Conservation (phyloP, 2,797 vertebrate species). For the Geotrypetes seraphini region DNA sequence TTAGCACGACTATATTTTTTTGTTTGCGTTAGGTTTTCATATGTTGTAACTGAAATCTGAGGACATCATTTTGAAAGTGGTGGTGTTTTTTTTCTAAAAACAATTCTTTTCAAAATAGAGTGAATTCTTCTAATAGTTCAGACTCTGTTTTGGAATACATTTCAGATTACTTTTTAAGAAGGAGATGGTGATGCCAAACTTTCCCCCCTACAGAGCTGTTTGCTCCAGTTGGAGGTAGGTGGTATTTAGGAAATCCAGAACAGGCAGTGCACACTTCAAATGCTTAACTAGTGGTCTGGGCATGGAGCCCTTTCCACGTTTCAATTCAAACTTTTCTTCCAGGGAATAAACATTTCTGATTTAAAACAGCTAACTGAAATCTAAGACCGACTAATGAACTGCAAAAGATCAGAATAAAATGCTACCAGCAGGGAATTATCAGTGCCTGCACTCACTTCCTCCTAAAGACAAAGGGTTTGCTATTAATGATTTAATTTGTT, state of each 20-base stretch:
- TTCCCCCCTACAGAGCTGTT: not conserved
- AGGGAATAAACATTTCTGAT: conserved; percentile 44
- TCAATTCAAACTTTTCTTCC: conserved; percentile 16
- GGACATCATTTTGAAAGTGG: no score
- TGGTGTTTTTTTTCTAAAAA: no score
- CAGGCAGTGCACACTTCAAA: conserved; percentile 2
- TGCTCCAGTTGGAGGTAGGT: not conserved
- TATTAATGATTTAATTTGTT: no score
- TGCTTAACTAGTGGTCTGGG: no score
- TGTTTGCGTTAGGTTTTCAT: no score
- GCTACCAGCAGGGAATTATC: not conserved
- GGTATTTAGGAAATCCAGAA: not conserved
- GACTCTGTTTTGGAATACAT: no score
- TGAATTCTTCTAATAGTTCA: no score
- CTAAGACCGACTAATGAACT: conserved; percentile 21
- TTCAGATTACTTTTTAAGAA: no score
- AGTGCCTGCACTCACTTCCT: not conserved
- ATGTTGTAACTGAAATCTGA: no score
- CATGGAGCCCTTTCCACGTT: conserved; percentile 4
- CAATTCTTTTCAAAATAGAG: no score
- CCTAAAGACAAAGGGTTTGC: conserved; percentile 5
- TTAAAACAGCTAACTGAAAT: conserved; percentile 33
- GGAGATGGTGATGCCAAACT: no score
- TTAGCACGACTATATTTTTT: no score
- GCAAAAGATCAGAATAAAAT: conserved; percentile 15